Evolutionary conservation across 2,888 invertebrate genomes (phyloP), one percentile per base, ranked within the genome.

Genomic region (Glomeris marginata): DNA sequence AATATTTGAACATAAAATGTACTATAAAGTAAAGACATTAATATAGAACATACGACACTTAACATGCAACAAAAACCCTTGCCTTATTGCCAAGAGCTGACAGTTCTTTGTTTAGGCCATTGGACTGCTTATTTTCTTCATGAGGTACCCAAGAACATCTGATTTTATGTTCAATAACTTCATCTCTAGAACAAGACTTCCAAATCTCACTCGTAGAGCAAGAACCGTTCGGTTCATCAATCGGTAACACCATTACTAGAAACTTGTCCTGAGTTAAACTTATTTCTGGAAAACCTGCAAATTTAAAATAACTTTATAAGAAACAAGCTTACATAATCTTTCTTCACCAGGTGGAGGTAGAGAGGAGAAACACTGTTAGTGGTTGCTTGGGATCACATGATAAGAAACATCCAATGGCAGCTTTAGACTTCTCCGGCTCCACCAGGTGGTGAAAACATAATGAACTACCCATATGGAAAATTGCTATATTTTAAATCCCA

Each of bases 231-330:
- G 21, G 28, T 28, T 18, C 37, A 8, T 5, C 36, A 5, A 78
- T 70, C 36, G 78, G 75, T 56, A 84, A 77, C 35, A 83, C 81
- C 83, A 90, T 83, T 2, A 92, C 78, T 20, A 92, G 74, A 66
- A 94, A 94, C 66, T 88, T 81, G 63, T 92, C 91, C 62, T 80
- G 79, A 1, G 78, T 71, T 1, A 83, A 73, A 11, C 77, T 75
- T 50, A 61, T 50, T 34, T 63, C 56, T 2, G 77, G 75, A 54
- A 45, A 52, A 65, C 65, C 63, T 50, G 13, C 10, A 18, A 18
- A 20, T 15, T 15, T 16, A 41, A 15, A 74, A 1, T 28, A 28
- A 28, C 28, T 5, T 28, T 28, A 8, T 28, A 28, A 3, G 28
- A 5, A 28, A 3, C 28, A 5, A 28, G 8, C 28, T 28, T 28